Base-by-base conservation (phyloP, 2,113 vertebrate species). In the Corythornis vintsioides region DNA sequence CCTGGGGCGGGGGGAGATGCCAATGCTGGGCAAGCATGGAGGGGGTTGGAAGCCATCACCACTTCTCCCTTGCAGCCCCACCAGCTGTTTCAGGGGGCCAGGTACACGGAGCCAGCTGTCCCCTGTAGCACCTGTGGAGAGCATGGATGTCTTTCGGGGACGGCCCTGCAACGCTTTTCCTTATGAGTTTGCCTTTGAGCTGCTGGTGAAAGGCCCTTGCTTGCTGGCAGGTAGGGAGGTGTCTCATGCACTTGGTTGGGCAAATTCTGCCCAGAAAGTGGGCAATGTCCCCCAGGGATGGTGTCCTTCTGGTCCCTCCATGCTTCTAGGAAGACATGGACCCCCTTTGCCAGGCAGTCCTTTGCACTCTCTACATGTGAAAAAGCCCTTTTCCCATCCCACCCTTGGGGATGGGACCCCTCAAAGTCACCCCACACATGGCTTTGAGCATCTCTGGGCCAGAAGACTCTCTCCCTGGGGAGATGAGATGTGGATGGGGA, bases 171-270 rank as follows among this genome's bases (percentile, higher is more conserved):
- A 98, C 92, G 98, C 98, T 69, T 97, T 98, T 73, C 98, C 98
- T 5, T 99, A 99, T 1, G 98, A 99, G 56, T 98, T 99, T 86
- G 95, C 96, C 97, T 99, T 99, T 7, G 98, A 99, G 97, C 98
- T 99, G 96, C 97, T 99, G 96, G 99, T 99, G 94, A 98, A 98
- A 88, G 99, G 99, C 26, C 99, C 99, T 15, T 99, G 99, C 92
- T 98, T 99, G 63, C 97, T 99, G 61, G 99, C 99, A 93, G 99
- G 99, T 99, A 98, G 48, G 88, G 7, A n/a, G 3, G 4, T 0
- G 6, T 10, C 31, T 61, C 7, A 5, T 21, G 7, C 3, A 2
- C 15, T 5, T 82, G 19, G 29, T 53, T 78, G n/a, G 24, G 15
- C 7, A 55, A 94, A 89, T 53, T 28, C 31, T 73, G 48, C 47